Base-by-base conservation (phyloP, 1,140 invertebrate species). In the Panagrolaimus sp. region DNA sequence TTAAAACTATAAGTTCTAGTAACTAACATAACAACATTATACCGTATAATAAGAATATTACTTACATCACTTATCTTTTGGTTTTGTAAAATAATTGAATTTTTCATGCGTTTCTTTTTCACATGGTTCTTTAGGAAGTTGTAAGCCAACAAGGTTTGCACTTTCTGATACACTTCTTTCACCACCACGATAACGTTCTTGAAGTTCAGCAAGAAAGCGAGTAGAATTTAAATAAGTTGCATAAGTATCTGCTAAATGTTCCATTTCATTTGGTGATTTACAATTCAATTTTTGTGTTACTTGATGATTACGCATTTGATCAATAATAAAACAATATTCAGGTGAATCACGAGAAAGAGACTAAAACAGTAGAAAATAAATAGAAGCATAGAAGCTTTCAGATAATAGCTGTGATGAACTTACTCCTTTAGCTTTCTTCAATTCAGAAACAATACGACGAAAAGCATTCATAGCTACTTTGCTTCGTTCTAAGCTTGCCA, bases 291-390 rank as follows among this genome's bases (percentile, higher is more conserved):
- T 48, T 31, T 78, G 76, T 13, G 76, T 78, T 8, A 77, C 57
- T 43, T 77, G 74, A 57, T 76, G 75, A 11, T 72, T 63, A 42
- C 72, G 63, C 69, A 77, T 64, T 63, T 73, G 67, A 25, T 76
- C 65, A 27, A 57, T 65, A 5, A 75, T n/a, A 44, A 69, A 69
- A 27, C 45, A 14, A n/a, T 23, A 31, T n/a, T 69, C 27, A 64
- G 42, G 25, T 23, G 48, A 69, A 13, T 69, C 67, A 11, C 27
- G 68, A n/a, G 14, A 47, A 11, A 57, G 23, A 13, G 62, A 11
- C 46, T 69, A 38, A 69, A 62, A 47, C n/a, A n/a, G n/a, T n/a
- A n/a, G n/a, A n/a, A n/a, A n/a, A n/a, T n/a, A n/a, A n/a, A n/a
- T n/a, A n/a, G n/a, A n/a, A n/a, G n/a, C n/a, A n/a, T n/a, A n/a